A percentile compares a stretch with the other conserved stretches of the same genome.
Evolutionary conservation across 2,888 invertebrate species (phyloP).

Genomic region (Orchesellides sinensis): DNA sequence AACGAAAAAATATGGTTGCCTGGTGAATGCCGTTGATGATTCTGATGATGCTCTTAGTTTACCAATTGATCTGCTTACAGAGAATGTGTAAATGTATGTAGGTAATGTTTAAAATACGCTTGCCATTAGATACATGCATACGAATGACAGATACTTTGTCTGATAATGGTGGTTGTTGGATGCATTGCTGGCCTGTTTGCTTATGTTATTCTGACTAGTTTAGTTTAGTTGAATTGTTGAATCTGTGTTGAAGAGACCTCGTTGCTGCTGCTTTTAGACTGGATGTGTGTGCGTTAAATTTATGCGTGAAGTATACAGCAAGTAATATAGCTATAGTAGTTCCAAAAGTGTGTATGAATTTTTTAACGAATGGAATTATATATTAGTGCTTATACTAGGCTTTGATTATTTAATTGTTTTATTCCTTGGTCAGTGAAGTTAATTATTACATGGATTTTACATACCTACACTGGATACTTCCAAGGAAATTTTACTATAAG

Average conservation of each 20-base stretch:
- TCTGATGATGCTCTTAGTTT: constrained; percentile 64
- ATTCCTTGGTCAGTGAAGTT: neutral
- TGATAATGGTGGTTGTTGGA: constrained; percentile 41
- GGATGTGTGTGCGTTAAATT: constrained; percentile 7
- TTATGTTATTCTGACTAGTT: constrained; percentile 46
- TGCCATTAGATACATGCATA: no score
- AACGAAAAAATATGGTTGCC: constrained; percentile 48
- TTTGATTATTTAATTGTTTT: neutral
- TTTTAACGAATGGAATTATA: neutral
- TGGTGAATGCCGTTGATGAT: constrained; percentile 59
- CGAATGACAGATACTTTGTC: constrained; percentile 9
- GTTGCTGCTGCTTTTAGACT: constrained; percentile 37
- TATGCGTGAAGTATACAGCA: neutral
- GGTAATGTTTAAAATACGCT: no score
- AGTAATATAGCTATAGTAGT: no score
- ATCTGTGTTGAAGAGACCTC: constrained; percentile 62
- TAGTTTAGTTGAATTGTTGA: constrained; percentile 66
- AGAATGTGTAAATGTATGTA: neutral
- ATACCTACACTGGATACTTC: no score
- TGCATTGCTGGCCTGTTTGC: constrained; percentile 30
- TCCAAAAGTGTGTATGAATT: no score
- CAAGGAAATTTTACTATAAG: no score
- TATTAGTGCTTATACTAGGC: neutral
- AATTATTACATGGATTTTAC: no score
- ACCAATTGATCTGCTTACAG: constrained; percentile 38